Evolutionary conservation across 2,888 invertebrate species (phyloP), one percentile per base, ranked within the genome.

Genomic region (Epirrita christyi): DNA sequence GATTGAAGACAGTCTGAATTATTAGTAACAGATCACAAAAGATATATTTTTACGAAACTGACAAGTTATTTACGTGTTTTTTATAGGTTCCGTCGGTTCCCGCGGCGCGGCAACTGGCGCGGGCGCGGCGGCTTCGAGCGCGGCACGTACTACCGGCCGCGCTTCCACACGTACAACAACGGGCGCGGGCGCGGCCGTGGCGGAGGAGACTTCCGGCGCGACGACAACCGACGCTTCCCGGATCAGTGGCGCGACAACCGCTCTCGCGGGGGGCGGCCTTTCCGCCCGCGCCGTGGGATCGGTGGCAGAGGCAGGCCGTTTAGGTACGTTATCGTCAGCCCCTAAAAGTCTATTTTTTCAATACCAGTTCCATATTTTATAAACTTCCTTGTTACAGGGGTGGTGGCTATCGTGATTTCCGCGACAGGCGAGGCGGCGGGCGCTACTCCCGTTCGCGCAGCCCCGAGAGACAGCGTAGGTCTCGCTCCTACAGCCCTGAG

Each of bases 121-220:
- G 92, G 93, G 0, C 92, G 93, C 48, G 93, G 93, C 50, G 93
- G 93, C 14, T 95, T 93, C 80, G 95, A 95, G 77, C 93, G 96
- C 53, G 96, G 96, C 63, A 96, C 96, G 0, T 96, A 96, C 84
- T 96, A 96, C 88, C 95, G 96, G 70, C 96, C 96, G 0, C 93
- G 96, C 63, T 96, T 96, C 93, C 95, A 95, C 78, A 93, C 93
- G 14, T 94, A 93, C 84, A 93, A 93, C 78, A 92, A 93, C 37
- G 93, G 94, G 49, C 93, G 93, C 2, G 88, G 92, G 1, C 75
- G 78, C 52, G 81, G 93, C n/a, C 77, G 93, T 68, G 73, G 90
- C 34, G 80, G 77, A 0, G 80, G 77, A 0, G 92, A 91, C 81
- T 91, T 92, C 82, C 69, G 91, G 0, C 66, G 85, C 2, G 80